Evolutionary conservation across 1,140 invertebrate species (phyloP).

Genomic region (Drusus annulatus): DNA sequence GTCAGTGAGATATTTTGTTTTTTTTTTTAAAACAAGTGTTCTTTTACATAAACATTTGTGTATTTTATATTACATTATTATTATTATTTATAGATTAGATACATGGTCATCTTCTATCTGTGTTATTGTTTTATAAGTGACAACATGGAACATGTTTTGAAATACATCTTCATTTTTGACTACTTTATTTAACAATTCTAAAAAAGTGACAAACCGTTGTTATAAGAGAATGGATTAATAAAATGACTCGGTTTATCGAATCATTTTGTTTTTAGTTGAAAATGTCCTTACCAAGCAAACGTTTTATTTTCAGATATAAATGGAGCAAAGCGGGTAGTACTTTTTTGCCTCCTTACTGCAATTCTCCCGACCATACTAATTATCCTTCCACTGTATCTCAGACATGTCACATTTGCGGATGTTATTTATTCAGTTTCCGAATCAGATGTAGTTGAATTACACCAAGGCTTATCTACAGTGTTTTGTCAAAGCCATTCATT

Average conservation of each 20-base stretch:
- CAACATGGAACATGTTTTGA: no score
- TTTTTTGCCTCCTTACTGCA: conserved; percentile 82
- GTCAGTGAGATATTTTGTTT: conserved; percentile 32
- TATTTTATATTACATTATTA: no score
- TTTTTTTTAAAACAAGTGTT: no score
- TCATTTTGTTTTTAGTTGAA: background rate
- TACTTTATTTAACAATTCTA: no score
- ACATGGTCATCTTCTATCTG: no score
- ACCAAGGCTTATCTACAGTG: conserved; percentile 82
- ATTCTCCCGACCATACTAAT: conserved; percentile 81
- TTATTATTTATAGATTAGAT: no score
- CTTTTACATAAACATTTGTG: no score
- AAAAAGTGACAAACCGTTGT: no score
- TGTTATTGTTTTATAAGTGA: no score
- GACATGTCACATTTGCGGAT: conserved; percentile 81
- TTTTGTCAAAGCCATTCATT: conserved; percentile 85
- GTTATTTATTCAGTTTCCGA: conserved; percentile 83
- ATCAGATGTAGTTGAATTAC: conserved; percentile 85
- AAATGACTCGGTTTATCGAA: background rate
- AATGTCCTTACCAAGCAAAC: no score
- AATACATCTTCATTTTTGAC: no score
- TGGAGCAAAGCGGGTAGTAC: conserved; percentile 80
- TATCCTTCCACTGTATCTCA: conserved; percentile 81
- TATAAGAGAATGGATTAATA: no score
- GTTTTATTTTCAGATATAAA: conserved; percentile 78